Conservation (phyloP, 2,797 vertebrate genomes). For the Pangasius mekongensis region DNA sequence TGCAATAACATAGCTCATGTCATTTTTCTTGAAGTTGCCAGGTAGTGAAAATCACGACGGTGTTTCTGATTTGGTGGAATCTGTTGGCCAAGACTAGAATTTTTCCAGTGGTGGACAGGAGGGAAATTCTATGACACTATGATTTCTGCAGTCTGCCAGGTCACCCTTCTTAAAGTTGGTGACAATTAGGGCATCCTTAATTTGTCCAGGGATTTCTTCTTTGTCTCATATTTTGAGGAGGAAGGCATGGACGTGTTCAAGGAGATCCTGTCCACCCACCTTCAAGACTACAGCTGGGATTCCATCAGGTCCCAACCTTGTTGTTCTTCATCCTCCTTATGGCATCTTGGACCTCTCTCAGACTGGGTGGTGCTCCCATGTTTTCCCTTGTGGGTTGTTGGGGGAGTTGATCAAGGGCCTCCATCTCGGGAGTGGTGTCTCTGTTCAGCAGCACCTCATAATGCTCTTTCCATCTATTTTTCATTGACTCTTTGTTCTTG, state of each 20-base stretch:
- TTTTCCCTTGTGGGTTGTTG: not conserved
- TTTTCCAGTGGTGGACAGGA: constrained; percentile 33
- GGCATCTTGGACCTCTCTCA: not conserved
- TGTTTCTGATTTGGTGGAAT: too few species aligned
- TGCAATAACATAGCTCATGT: not conserved
- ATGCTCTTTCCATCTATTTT: too few species aligned
- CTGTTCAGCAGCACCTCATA: too few species aligned
- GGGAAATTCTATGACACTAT: not conserved
- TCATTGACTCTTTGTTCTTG: too few species aligned
- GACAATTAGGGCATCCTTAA: too few species aligned
- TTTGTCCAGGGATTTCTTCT: too few species aligned
- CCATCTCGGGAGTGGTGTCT: too few species aligned
- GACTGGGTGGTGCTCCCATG: not conserved
- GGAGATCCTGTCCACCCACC: not conserved
- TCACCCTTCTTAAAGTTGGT: too few species aligned
- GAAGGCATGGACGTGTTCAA: too few species aligned
- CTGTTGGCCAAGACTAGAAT: not conserved
- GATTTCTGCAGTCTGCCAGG: not conserved
- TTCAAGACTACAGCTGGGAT: not conserved
- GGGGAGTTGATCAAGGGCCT: too few species aligned
- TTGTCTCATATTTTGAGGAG: too few species aligned
- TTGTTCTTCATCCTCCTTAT: not conserved
- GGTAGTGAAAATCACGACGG: not conserved
- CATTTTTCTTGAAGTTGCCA: not conserved
- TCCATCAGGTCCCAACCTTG: not conserved